These are phyloP conservation scores for Mythimna lalbum DNA, from an alignment of 2,888 invertebrate genomes.

Conservation along the genomic window DNA sequence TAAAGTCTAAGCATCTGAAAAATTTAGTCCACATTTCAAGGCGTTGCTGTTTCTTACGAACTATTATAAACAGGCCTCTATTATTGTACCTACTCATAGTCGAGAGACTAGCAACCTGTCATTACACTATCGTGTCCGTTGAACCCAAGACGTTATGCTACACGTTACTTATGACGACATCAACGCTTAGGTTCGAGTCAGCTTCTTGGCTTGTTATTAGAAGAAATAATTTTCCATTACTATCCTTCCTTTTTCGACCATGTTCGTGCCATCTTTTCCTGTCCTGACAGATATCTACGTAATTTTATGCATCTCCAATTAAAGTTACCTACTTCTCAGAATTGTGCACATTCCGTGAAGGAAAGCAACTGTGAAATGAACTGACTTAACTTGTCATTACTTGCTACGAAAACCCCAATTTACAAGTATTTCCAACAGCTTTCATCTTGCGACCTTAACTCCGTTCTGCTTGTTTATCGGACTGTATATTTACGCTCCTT, in stretches of 20 bases:
- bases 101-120: constrained; percentile 50
- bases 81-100: constrained; percentile 38
- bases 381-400: constrained; percentile 44
- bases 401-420: constrained; percentile 53
- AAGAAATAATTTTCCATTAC: constrained; percentile 11
- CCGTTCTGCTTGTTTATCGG: constrained; percentile 81
- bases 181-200: constrained; percentile 6
- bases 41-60: constrained; percentile 16
- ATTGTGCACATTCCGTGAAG: constrained; percentile 33
- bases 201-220: not conserved
- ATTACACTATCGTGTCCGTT: constrained; percentile 52
- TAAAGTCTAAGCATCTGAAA: constrained; percentile 3
- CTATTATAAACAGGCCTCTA: constrained; percentile 34
- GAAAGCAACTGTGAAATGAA: constrained; percentile 53
- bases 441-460: constrained; percentile 78
- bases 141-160: constrained; percentile 45
- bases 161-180: constrained; percentile 32
- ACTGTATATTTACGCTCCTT: constrained; percentile 82
- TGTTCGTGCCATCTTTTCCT: not conserved
- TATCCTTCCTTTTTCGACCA: constrained; percentile 4
- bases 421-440: constrained; percentile 61
- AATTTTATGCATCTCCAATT: constrained; percentile 30
- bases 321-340: constrained; percentile 27
- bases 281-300: not conserved
- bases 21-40: constrained; percentile 6